Percentiles rank a stretch among this genome's conserved stretches.
phyloP scores from a whole-genome alignment of 2,888 invertebrate species.

The Andrena praecox region DNA sequence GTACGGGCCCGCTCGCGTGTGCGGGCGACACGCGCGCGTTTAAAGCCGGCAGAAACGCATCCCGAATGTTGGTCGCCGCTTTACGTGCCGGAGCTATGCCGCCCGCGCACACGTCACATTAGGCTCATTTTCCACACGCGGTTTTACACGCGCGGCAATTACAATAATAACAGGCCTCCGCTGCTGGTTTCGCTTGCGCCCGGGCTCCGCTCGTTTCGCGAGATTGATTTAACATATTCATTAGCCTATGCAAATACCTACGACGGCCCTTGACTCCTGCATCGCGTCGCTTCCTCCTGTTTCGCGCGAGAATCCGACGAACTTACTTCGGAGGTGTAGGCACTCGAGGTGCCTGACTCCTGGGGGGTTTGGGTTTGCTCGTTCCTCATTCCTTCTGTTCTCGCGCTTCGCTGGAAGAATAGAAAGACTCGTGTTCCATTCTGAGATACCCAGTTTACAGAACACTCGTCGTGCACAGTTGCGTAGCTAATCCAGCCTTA shows the following conservation, averaged over 20 bases:
- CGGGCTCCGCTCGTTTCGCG: conserved; percentile 78
- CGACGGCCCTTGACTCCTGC: neutral
- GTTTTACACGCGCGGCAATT: conserved; percentile 83
- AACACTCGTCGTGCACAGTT: conserved; percentile 1
- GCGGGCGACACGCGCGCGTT: conserved; percentile 30
- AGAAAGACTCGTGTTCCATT: neutral
- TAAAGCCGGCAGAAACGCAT: conserved; percentile 21
- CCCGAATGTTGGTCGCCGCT: neutral
- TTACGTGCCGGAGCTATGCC: conserved; percentile 52
- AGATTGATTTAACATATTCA: conserved; percentile 85
- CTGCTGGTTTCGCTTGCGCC: conserved; percentile 73
- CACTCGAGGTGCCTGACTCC: too few relatives aligned
- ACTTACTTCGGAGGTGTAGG: too few relatives aligned
- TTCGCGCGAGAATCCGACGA: neutral
- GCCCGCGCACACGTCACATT: conserved; percentile 83
- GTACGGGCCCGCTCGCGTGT: neutral
- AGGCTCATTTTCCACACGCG: conserved; percentile 83
- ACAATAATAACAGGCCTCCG: conserved; percentile 84
- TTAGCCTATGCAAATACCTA: conserved; percentile 82
- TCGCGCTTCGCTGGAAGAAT: too few relatives aligned
- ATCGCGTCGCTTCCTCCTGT: neutral
- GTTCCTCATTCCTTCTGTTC: too few relatives aligned
- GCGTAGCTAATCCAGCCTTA: conserved; percentile 35
- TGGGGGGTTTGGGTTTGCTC: too few relatives aligned
- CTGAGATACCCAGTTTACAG: neutral